Conservation (phyloP, 2,113 vertebrate genomes). For the Fregetta grallaria region DNA sequence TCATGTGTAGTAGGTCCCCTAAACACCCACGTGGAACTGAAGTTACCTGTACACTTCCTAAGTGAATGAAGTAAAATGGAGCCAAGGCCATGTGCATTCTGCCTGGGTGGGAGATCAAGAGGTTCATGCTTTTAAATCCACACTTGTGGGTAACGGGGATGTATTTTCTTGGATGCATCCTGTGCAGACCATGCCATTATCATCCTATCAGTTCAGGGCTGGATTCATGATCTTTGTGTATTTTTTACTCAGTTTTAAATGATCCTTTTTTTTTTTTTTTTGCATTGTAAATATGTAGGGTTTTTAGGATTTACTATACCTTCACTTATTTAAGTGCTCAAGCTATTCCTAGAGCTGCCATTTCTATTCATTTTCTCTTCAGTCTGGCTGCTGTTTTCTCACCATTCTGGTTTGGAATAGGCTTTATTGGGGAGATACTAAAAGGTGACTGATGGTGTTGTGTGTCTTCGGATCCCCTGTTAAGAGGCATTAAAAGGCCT, state of each 20-base stretch:
- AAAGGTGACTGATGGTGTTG: background rate
- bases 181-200: background rate
- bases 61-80: background rate
- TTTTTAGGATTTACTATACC: background rate
- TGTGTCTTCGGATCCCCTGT: background rate
- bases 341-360: background rate
- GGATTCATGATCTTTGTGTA: background rate
- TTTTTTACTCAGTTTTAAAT: background rate
- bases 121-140: background rate
- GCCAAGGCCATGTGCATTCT: background rate
- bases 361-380: background rate
- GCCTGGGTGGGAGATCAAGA: background rate
- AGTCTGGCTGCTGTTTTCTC: background rate
- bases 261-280: no score
- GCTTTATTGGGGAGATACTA: background rate
- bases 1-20: background rate
- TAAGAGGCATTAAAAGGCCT: background rate
- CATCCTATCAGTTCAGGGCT: background rate
- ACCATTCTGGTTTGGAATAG: background rate
- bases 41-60: background rate
- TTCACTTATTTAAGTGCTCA: background rate
- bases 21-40: background rate
- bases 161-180: background rate
- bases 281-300: rapidly evolving
- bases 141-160: background rate